Evolutionary conservation across 2,888 invertebrate genomes (phyloP), one percentile per base, ranked within the genome.

Genomic region (Coecobrya sp.): DNA sequence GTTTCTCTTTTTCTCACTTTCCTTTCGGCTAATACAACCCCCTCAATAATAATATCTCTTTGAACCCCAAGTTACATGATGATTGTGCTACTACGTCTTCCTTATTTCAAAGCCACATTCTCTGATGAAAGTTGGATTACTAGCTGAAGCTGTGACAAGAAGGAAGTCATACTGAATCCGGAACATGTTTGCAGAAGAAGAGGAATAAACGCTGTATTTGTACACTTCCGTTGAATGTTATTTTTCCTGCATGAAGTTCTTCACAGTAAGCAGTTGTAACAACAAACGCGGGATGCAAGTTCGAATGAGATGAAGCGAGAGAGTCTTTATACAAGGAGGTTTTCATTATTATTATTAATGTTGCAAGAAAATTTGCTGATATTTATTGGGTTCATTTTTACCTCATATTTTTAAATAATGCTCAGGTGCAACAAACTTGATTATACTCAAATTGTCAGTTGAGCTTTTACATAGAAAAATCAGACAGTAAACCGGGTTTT

Each of bases 1-100:
- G 68, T 76, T 84, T 88, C 92, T 87, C 92, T 84, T 88, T 92
- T 92, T 76, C 92, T 84, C 92, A 84, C 92, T 92, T 88, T 87
- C n/a, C 86, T 70, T 8, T 81, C 70, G 36, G 70, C 70, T 81
- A 73, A 73, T 76, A 45, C 86, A 70, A 86, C 91, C 86, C 86
- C 82, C 82, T 82, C 79, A 86, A 82, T 79, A 86, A 76, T 68
- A 73, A 79, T 91, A 81, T 86, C 42, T 59, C 70, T 81, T 86
- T 91, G 86, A 91, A 86, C 65, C 79, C 76, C 52, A 79, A 86
- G 65, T 86, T 86, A 81, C 70, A 91, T 91, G 91, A 68, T 82
- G 91, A 91, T 91, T 91, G 86, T 91, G 86, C 91, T 82, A 82
- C 82, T 86, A 19, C 68, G 45, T 79, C 59, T 86, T 81, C 91